Conservation (phyloP, 1,140 invertebrate genomes). For the Drosophila malerkotliana region DNA sequence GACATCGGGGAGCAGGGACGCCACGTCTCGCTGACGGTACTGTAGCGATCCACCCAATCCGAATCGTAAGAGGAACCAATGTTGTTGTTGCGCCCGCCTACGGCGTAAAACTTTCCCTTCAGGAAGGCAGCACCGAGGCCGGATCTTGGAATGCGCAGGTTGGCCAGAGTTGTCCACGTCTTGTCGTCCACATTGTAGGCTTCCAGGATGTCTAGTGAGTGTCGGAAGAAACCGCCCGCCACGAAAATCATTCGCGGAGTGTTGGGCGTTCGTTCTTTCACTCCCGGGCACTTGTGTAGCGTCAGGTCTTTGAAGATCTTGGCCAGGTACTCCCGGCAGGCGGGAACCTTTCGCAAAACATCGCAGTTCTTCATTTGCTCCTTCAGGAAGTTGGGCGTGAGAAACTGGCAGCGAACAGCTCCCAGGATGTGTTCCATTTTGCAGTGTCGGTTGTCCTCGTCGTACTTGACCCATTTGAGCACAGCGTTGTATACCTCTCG, state of each 20-base stretch:
- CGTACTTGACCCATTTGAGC: slow-evolving; percentile 94
- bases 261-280: slow-evolving; percentile 93
- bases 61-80: slow-evolving; percentile 91
- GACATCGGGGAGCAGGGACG: slow-evolving; percentile 92
- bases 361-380: slow-evolving; percentile 96
- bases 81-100: slow-evolving; percentile 95
- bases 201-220: slow-evolving; percentile 94
- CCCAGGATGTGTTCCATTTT: slow-evolving; percentile 94
- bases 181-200: slow-evolving; percentile 94
- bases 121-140: slow-evolving; percentile 94
- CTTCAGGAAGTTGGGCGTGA: slow-evolving; percentile 94
- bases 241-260: slow-evolving; percentile 94
- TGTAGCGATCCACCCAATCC: slow-evolving; percentile 89
- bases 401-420: slow-evolving; percentile 94
- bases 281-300: slow-evolving; percentile 91
- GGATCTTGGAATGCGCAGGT: slow-evolving; percentile 92
- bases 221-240: slow-evolving; percentile 93
- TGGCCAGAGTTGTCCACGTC: slow-evolving; percentile 91
- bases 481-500: slow-evolving; percentile 96
- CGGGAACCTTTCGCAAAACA: slow-evolving; percentile 93
- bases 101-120: slow-evolving; percentile 92
- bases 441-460: slow-evolving; percentile 91
- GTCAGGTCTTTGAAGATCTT: slow-evolving; percentile 95
- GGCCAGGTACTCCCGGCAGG: slow-evolving; percentile 94
- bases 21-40: slow-evolving; percentile 86